A percentile compares a stretch with the other conserved stretches of the same genome.
These are phyloP conservation scores for Pristionchus maxplancki DNA, from an alignment of 2,888 invertebrate genomes.

Conservation along the genomic window DNA sequence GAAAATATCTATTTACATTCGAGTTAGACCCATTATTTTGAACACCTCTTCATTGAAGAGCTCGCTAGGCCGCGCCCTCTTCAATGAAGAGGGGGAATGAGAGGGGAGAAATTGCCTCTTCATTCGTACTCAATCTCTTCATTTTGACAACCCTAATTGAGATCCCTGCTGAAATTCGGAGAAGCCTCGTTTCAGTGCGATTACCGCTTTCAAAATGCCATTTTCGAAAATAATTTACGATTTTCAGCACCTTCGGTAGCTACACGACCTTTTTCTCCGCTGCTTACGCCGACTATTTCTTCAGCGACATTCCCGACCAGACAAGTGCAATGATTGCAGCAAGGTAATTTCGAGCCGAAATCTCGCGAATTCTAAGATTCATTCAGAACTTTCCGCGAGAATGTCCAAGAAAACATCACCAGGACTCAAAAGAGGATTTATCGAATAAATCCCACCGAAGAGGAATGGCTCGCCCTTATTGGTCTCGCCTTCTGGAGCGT, in stretches of 20 bases:
- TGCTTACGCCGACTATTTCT: not conserved
- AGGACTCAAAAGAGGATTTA: not conserved
- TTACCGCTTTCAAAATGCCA: too few species aligned
- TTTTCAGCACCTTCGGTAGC: not conserved
- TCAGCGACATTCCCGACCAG: not conserved
- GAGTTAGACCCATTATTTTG: too few species aligned
- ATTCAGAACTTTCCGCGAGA: not conserved
- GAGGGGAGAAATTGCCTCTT: too few species aligned
- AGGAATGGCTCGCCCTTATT: not conserved
- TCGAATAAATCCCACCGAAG: not conserved
- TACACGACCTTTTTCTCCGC: not conserved
- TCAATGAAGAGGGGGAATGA: too few species aligned
- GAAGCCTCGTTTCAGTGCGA: not conserved
- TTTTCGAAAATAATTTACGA: too few species aligned
- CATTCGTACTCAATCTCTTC: too few species aligned
- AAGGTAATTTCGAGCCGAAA: not conserved
- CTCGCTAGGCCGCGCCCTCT: too few species aligned
- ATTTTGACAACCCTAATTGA: too few species aligned
- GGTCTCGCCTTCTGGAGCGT: not conserved
- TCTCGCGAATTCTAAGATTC: not conserved
- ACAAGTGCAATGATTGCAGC: not conserved
- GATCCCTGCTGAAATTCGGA: not conserved
- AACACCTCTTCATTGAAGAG: too few species aligned
- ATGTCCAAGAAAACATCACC: not conserved
- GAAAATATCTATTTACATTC: too few species aligned